These are phyloP conservation scores for Pristis pectinata DNA, from an alignment of 2,797 vertebrate species.

Conservation along the genomic window DNA sequence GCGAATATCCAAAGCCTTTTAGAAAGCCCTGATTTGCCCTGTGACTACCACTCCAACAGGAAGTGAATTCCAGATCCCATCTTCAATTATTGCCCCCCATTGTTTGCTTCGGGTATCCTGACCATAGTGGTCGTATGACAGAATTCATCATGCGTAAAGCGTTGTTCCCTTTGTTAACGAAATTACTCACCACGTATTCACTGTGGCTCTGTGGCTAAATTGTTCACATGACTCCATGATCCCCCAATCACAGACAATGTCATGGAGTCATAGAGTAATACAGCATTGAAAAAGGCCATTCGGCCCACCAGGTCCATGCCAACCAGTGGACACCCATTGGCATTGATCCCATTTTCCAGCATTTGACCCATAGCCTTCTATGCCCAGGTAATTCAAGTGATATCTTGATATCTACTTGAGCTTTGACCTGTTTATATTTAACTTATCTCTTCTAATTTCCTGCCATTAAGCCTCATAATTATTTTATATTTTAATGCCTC, in stretches of 20 bases:
- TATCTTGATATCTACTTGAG: background rate
- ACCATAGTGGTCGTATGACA: constrained; percentile 43
- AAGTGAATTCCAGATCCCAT: too few relatives aligned
- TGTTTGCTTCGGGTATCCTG: background rate
- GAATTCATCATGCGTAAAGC: constrained; percentile 49
- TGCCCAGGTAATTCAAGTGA: too few relatives aligned
- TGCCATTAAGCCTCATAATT: constrained; percentile 44
- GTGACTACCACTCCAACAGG: too few relatives aligned
- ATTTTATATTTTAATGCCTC: constrained; percentile 44
- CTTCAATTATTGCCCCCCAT: background rate
- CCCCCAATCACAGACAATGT: constrained; percentile 46
- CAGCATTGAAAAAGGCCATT: too few relatives aligned
- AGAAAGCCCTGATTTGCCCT: too few relatives aligned
- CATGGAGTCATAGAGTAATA: too few relatives aligned
- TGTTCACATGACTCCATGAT: constrained; percentile 45
- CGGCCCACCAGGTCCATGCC: too few relatives aligned
- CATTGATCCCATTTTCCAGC: too few relatives aligned
- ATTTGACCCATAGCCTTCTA: too few relatives aligned
- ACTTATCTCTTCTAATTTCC: constrained; percentile 47
- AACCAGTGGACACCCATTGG: too few relatives aligned
- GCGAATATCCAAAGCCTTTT: too few relatives aligned
- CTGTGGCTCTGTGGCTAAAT: constrained; percentile 50
- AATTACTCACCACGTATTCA: constrained; percentile 50
- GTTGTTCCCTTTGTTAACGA: constrained; percentile 50
- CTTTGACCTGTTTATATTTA: constrained; percentile 50